Percentiles rank a stretch among this genome's conserved stretches.
Conservation (phyloP, 64 coral and sea anemone species). For the Stichodactyla helianthus region DNA sequence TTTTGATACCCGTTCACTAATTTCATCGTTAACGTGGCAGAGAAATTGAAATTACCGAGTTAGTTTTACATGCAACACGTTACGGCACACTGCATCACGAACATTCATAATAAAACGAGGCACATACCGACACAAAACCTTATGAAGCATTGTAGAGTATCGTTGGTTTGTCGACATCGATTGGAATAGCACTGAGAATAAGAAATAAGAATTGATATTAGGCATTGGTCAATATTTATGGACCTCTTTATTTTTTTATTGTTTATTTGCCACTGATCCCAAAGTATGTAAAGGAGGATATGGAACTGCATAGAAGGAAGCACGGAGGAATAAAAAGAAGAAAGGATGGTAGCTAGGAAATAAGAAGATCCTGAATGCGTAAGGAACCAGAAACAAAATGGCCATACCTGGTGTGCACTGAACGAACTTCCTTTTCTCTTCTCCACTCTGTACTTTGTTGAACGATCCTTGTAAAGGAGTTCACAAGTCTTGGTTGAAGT, state of each 20-base stretch:
- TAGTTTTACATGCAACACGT: no score
- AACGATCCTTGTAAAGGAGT: neutral
- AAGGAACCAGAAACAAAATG: neutral
- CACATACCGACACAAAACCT: neutral
- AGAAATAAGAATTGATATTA: neutral
- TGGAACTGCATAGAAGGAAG: neutral
- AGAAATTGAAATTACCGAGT: no score
- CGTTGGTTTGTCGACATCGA: neutral
- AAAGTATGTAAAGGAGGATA: fast-evolving
- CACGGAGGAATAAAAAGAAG: no score
- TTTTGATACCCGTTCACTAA: no score
- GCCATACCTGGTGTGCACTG: neutral
- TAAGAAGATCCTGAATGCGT: neutral
- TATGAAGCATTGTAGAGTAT: neutral
- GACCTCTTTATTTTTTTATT: neutral
- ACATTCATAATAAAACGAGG: neutral
- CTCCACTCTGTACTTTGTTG: neutral
- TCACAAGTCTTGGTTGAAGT: neutral
- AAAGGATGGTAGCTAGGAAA: neutral
- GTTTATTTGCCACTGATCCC: neutral
- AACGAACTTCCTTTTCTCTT: neutral
- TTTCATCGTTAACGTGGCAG: no score
- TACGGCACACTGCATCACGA: no score
- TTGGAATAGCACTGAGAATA: neutral
- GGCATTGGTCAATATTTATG: neutral